Base-by-base conservation (phyloP, 2,113 vertebrate genomes). In the Chaenogobius annularis region DNA sequence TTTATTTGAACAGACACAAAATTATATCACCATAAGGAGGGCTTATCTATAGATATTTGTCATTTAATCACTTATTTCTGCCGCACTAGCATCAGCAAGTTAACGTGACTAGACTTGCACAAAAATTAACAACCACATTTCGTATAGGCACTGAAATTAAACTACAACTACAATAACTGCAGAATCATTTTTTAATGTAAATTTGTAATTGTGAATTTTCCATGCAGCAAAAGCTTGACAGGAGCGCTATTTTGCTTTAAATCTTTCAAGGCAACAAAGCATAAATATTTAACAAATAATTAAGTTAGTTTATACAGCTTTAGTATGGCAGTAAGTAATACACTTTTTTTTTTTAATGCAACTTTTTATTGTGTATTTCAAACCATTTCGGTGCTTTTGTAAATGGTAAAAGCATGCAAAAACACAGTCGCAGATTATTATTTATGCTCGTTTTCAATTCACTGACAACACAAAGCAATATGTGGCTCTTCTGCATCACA, bases 21-120 rank as follows among this genome's bases (percentile, higher is more conserved):
- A 63, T 59, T 3, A 61, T 35, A 61, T 37, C 17, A 4, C 9
- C 10, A 40, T 40, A 63, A 40, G 61, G 26, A 31, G 26, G 26
- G 61, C 61, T 61, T 61, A 35, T 31, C 23, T 31, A 31, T 31
- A 61, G 26, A 9, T 61, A 61, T 61, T 61, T 35, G 58, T 61
- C 58, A 61, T 31, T 35, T 61, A 61, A 61, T 61, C 58, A 35
- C 58, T 61, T 35, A 55, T 55, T 52, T 55, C n/a, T 55, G 52
- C 22, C 23, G 55, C 1, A 23, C 10, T 58, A 58, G 19, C 55
- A 23, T 56, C 20, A 56, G 54, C 54, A 56, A 56, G 20, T 56
- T 56, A 23, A 23, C 54, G 4, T 3, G 8, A 22, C 20, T 56
- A 11, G 8, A 10, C 54, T 56, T 56, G n/a, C 54, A 31, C 26